Evolutionary conservation across 2,888 invertebrate genomes (phyloP), one percentile per base, ranked within the genome.

Genomic region (Myathropa florea): DNA sequence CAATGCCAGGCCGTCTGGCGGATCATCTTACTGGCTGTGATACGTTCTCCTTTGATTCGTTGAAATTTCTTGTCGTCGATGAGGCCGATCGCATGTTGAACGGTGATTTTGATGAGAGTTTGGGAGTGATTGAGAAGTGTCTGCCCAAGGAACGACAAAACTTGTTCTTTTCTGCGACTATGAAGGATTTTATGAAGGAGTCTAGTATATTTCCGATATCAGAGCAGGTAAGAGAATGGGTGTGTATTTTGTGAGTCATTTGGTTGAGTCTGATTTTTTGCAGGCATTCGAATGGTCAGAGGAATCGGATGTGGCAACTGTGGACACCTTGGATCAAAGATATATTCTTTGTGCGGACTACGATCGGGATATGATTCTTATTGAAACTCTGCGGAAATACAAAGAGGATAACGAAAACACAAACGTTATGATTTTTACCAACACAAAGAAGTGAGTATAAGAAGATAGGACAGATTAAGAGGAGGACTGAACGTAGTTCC

Each of bases 1-100:
- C 99, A 0, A 99, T 99, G 92, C 99, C 99, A 0, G 99, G 99
- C 0, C 94, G 99, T 21, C 93, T 99, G 53, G 97, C 97, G 0
- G 99, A 99, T 92, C 98, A 98, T 91, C 94, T 99, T 10, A 95
- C 96, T 71, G 97, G 97, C 89, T 97, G 97, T 90, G 94, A 97
- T 88, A 97, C 97, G 18, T 97, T 97, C 90, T 95, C 95, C 2
- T 94, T 98, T 89, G 95, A 95, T 89, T 96, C 95, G 89, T 94
- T 98, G 0, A 95, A 96, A 90, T 97, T 96, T 93, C 93, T 99
- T 89, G 98, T 99, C 0, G 92, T 99, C 71, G 99, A 99, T 93
- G 99, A 99, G 93, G 99, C 99, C 36, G 99, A 99, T 90, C 91
- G 95, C 88, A 92, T 95, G 89, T 93, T 95, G 87, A 95, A 96